phyloP scores from a whole-genome alignment of 2,113 vertebrate species.

The Lutjanus erythropterus region DNA sequence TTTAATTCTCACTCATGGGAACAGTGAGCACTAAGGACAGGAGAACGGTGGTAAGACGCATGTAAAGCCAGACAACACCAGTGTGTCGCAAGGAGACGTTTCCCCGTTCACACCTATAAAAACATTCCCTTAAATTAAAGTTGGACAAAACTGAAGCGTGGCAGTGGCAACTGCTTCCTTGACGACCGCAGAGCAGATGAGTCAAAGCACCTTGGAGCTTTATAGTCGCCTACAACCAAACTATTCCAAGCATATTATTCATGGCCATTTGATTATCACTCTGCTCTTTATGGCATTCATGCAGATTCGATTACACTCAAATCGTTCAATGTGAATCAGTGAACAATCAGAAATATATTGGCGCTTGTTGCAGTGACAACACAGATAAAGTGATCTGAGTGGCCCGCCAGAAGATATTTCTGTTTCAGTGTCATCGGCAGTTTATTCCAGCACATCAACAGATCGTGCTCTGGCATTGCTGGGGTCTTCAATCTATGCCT shows the following conservation, averaged over 20 bases:
- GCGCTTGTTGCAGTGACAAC: slow-evolving; percentile 38
- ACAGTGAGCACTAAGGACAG: slow-evolving; percentile 64
- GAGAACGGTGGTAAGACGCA: slow-evolving; percentile 15
- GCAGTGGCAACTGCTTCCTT: not conserved
- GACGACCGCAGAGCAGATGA: not conserved
- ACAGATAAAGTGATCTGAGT: slow-evolving; percentile 13
- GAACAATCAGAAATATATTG: slow-evolving; percentile 36
- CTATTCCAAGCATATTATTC: slow-evolving; percentile 29
- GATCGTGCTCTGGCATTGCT: slow-evolving; percentile 23
- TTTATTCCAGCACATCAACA: slow-evolving; percentile 44
- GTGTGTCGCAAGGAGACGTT: not conserved
- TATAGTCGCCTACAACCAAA: slow-evolving; percentile 1
- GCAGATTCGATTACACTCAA: slow-evolving; percentile 40
- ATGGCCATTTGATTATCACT: slow-evolving; percentile 35
- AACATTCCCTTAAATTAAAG: not conserved
- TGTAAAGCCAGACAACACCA: slow-evolving; percentile 39
- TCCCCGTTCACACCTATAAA: not conserved
- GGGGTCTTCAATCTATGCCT: slow-evolving; percentile 38
- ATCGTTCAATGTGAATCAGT: slow-evolving; percentile 32
- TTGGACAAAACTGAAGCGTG: not conserved
- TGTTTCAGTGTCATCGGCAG: slow-evolving; percentile 55
- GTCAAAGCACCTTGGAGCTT: slow-evolving; percentile 12
- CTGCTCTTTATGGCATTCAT: slow-evolving; percentile 14
- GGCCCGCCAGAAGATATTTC: slow-evolving; percentile 42
- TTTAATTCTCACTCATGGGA: slow-evolving; percentile 80